Percentiles rank a stretch among this genome's conserved stretches.
phyloP scores from a whole-genome alignment of 1,140 invertebrate genomes.

The Ptiloglossa arizonensis region DNA sequence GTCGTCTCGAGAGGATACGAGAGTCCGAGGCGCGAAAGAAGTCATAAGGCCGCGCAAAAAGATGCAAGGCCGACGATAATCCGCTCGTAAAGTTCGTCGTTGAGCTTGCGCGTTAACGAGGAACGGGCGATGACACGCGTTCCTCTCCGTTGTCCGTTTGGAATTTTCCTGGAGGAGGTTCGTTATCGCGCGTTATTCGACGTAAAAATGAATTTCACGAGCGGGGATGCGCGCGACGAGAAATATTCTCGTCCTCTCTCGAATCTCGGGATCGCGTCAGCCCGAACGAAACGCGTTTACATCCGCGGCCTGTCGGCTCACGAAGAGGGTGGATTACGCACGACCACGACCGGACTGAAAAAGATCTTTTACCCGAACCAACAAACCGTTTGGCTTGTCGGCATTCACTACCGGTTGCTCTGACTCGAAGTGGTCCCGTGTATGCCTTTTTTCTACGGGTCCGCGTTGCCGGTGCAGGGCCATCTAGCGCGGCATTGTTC shows the following conservation, averaged over 20 bases:
- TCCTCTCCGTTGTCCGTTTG: no score
- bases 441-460: constrained; percentile 57
- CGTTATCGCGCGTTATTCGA: not conserved
- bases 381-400: constrained; percentile 59
- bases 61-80: constrained; percentile 8
- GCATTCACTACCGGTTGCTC: constrained; percentile 53
- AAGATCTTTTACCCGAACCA: constrained; percentile 72
- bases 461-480: constrained; percentile 40
- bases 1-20: not conserved
- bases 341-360: constrained; percentile 65
- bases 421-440: constrained; percentile 75
- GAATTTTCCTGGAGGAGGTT: no score
- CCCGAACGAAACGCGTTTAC: not conserved
- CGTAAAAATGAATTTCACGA: no score
- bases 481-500: constrained; percentile 68
- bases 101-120: constrained; percentile 1
- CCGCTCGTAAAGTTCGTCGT: constrained; percentile 28
- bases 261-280: not conserved
- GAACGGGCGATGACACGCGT: no score
- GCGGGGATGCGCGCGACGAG: no score
- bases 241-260: constrained; percentile 13
- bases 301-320: not conserved
- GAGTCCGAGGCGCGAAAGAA: constrained; percentile 35
- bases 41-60: constrained; percentile 24
- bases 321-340: constrained; percentile 24